A percentile compares a stretch with the other conserved stretches of the same genome.
phyloP scores from a whole-genome alignment of 2,888 invertebrate species.

The Tenthredo distinguenda region DNA sequence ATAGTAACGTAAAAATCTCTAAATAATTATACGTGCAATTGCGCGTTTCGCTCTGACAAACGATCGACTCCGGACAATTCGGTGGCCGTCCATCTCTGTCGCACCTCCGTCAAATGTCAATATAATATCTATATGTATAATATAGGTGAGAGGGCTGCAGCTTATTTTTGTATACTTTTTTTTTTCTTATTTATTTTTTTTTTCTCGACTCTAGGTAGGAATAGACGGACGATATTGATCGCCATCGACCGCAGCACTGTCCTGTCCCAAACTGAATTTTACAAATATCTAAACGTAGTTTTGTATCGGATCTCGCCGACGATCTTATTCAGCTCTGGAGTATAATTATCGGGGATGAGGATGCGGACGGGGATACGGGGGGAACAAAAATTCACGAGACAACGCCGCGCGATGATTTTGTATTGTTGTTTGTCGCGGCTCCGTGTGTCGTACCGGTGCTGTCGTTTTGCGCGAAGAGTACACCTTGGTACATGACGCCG shows the following conservation, averaged over 20 bases:
- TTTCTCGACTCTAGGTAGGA: background rate
- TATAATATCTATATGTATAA: background rate
- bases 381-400: slow-evolving; percentile 68
- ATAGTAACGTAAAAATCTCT: background rate
- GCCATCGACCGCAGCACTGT: background rate
- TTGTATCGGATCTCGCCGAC: slow-evolving; percentile 29
- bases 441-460: slow-evolving; percentile 60
- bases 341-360: background rate
- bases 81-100: background rate
- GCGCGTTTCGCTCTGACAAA: background rate
- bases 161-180: background rate
- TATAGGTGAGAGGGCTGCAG: background rate
- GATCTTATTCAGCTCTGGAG: background rate
- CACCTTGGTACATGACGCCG: slow-evolving; percentile 96
- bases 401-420: slow-evolving; percentile 69
- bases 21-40: background rate
- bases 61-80: background rate
- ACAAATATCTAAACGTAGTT: slow-evolving; percentile 25
- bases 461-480: slow-evolving; percentile 86
- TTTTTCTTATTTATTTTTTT: background rate
- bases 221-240: background rate
- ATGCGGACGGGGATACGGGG: background rate
- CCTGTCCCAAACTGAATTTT: background rate
- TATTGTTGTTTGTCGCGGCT: slow-evolving; percentile 65
- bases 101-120: slow-evolving; percentile 1